phyloP scores from a whole-genome alignment of 1,140 invertebrate species.

The Apis cerana region DNA sequence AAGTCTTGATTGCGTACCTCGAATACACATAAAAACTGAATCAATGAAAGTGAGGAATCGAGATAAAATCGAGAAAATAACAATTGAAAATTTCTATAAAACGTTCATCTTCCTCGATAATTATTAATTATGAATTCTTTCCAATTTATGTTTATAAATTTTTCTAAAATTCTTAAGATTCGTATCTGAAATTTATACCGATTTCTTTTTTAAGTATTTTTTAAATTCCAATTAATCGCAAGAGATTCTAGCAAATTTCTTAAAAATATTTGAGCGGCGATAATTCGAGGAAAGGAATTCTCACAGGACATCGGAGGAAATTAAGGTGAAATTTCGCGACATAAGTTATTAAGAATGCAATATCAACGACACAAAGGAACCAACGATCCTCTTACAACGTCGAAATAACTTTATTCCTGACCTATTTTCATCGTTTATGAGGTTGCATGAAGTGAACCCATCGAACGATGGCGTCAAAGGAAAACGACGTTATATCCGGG shows the following conservation, averaged over 20 bases:
- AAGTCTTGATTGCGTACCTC: too few species aligned
- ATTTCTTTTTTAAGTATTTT: background rate
- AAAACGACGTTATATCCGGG: conserved; percentile 55
- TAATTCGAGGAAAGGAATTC: background rate
- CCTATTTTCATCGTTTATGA: conserved; percentile 56
- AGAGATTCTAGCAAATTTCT: background rate
- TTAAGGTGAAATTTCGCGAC: conserved; percentile 35
- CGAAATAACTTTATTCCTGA: conserved; percentile 54
- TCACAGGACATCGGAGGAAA: background rate
- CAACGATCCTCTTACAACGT: conserved; percentile 29
- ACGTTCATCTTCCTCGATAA: too few species aligned
- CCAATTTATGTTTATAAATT: background rate
- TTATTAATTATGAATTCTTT: background rate
- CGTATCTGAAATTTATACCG: background rate
- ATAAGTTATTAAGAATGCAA: conserved; percentile 34
- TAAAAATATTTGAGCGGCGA: background rate
- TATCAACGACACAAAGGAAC: conserved; percentile 27
- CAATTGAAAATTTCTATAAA: too few species aligned
- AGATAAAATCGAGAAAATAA: too few species aligned
- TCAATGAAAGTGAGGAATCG: too few species aligned
- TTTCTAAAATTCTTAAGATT: background rate
- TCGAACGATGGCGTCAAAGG: conserved; percentile 61
- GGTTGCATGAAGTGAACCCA: conserved; percentile 49
- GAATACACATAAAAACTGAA: background rate
- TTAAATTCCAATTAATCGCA: too few species aligned